Conservation (phyloP, 64 coral and sea anemone species). For the Hydrozoanthus tunicans region DNA sequence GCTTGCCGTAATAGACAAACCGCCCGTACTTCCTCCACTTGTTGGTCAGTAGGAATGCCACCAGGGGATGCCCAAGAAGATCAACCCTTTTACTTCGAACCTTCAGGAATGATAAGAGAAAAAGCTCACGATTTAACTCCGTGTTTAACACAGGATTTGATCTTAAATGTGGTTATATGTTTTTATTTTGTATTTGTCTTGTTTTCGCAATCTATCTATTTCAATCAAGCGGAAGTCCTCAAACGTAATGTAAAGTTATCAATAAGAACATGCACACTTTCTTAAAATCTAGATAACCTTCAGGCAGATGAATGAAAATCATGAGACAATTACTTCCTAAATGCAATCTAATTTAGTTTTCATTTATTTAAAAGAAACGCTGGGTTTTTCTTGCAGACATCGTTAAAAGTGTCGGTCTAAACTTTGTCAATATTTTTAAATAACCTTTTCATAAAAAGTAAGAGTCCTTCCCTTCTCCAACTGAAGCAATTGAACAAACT, state of each 20-base stretch:
- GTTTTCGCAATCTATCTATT: background rate
- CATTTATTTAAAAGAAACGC: background rate
- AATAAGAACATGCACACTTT: too few species aligned
- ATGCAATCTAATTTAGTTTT: too few species aligned
- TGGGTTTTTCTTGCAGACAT: too few species aligned
- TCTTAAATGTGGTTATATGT: background rate
- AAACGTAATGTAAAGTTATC: background rate
- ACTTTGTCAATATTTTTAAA: too few species aligned
- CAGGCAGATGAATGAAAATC: too few species aligned
- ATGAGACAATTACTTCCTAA: too few species aligned
- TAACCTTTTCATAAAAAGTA: too few species aligned
- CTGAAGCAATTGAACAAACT: too few species aligned
- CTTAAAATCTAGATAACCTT: too few species aligned
- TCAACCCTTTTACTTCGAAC: slow-evolving; percentile 71
- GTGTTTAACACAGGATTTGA: background rate
- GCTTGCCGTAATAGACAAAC: slow-evolving; percentile 81
- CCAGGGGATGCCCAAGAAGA: slow-evolving; percentile 85
- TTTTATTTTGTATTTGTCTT: background rate
- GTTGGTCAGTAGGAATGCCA: slow-evolving; percentile 73
- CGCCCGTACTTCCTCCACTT: slow-evolving; percentile 91
- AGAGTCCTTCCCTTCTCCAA: too few species aligned
- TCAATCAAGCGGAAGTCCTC: background rate
- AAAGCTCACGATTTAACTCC: background rate
- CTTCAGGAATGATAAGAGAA: slow-evolving; percentile 22
- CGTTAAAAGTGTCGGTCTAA: too few species aligned